Percentiles rank a stretch among this genome's conserved stretches.
These are phyloP conservation scores for Phylloscopus trochilus DNA, from an alignment of 2,113 vertebrate species.

Conservation along the genomic window DNA sequence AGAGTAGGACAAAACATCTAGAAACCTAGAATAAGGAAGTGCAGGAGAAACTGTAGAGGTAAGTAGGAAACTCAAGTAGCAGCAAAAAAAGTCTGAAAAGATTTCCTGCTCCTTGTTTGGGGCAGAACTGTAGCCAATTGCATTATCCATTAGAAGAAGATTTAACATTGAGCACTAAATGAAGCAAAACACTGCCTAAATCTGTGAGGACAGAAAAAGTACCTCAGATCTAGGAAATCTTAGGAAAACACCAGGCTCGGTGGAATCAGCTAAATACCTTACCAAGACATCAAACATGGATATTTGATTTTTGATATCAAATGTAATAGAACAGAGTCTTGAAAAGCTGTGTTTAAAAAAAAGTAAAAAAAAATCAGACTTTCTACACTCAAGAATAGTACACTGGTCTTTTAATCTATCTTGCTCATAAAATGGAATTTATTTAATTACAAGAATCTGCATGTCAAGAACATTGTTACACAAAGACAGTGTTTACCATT, in stretches of 20 bases:
- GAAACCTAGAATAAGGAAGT: background rate
- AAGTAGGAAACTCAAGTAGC: background rate
- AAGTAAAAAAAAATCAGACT: background rate
- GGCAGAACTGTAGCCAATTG: background rate
- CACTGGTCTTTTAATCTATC: background rate
- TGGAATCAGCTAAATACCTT: background rate
- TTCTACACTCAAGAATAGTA: background rate
- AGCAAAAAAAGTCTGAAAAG: background rate
- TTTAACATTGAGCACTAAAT: background rate
- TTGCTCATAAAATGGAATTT: background rate
- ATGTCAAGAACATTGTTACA: background rate
- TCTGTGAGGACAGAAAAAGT: background rate
- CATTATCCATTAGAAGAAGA: background rate
- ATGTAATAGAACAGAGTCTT: background rate
- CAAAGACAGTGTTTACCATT: background rate
- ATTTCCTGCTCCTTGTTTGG: background rate
- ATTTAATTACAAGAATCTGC: background rate
- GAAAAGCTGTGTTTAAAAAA: background rate
- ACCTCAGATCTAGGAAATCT: background rate
- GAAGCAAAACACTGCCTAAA: background rate
- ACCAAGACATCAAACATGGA: background rate
- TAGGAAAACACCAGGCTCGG: background rate
- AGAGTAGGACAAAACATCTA: background rate
- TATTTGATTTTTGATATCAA: background rate
- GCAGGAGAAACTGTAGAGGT: background rate